Evolutionary conservation across 2,113 vertebrate species (phyloP).

Genomic region (Saccopteryx bilineata): DNA sequence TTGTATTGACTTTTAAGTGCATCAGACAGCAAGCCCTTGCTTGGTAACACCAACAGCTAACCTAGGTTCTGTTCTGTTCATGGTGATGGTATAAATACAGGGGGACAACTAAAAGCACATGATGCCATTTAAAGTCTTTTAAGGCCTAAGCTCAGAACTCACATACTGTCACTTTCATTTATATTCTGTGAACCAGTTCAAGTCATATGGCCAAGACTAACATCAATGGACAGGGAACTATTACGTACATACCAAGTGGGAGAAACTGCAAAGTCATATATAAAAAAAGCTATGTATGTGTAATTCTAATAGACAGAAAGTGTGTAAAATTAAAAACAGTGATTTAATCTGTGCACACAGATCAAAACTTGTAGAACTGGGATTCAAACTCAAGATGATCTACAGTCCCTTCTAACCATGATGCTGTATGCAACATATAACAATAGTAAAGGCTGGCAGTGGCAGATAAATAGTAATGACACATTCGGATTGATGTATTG

Average conservation of each 20-base stretch:
- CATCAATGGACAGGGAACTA: background rate
- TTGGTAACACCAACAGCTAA: background rate
- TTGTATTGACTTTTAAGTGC: background rate
- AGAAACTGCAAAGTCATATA: background rate
- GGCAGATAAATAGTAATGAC: conserved; percentile 4
- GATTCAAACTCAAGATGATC: background rate
- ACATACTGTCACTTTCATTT: background rate
- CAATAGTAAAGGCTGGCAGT: background rate
- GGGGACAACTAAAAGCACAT: background rate
- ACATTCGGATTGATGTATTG: background rate
- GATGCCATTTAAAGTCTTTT: background rate
- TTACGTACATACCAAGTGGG: background rate
- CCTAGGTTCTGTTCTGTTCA: background rate
- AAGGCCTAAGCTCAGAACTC: background rate
- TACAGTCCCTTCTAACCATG: background rate
- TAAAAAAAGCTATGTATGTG: background rate
- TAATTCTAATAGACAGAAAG: conserved; percentile 12
- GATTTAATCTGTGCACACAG: background rate
- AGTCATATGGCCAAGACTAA: conserved; percentile 7
- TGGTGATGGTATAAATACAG: background rate
- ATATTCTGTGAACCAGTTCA: conserved; percentile 10
- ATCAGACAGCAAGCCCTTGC: background rate
- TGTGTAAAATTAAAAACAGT: background rate
- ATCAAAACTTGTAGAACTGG: conserved; percentile 21
- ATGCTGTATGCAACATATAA: background rate